Evolutionary conservation across 1,140 invertebrate genomes (phyloP), one percentile per base, ranked within the genome.

Genomic region (Lucilia cuprina): DNA sequence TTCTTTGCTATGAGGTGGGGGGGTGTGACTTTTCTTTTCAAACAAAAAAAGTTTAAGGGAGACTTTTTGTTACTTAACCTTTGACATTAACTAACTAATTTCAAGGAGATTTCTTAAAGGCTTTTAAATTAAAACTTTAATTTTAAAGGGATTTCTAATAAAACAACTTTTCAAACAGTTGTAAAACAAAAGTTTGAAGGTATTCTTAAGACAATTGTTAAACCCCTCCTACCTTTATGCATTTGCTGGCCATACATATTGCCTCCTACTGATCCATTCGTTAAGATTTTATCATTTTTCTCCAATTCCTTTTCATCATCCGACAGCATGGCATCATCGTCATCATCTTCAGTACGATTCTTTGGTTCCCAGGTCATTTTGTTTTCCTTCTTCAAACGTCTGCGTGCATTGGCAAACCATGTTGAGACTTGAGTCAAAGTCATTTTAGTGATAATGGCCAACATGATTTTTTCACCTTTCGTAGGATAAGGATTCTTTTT

Each of bases 311-410:
- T 96, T 86, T 96, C 95, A 85, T 97, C 96, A 90, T 97, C 96
- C 14, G 96, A 96, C 82, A 96, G 93, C 87, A 96, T 93, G 75
- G 96, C 95, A 88, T 98, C 97, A 88, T 97, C 96, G 89, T 97
- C 97, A 88, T 97, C 97, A 89, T 97, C 96, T 86, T 97, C 96
- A 65, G 96, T 96, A 91, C 97, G 96, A 92, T 97, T 97, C 89
- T 97, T 96, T 35, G 97, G 97, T 89, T 97, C 97, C 97, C 97
- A 98, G 47, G 97, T 98, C 97, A 98, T 98, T 91, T 98, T 98
- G 93, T 99, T 99, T 92, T 99, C 98, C 89, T 99, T 99, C 92
- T 99, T 99, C 75, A 98, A 93, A 82, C 97, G 93, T 87, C 97
- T 92, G 55, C 97, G 92, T 2, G 98, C 98, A 91, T 99, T 99